Evolutionary conservation across 2,888 invertebrate species (phyloP).

Genomic region (Muschampia plurimacula): DNA sequence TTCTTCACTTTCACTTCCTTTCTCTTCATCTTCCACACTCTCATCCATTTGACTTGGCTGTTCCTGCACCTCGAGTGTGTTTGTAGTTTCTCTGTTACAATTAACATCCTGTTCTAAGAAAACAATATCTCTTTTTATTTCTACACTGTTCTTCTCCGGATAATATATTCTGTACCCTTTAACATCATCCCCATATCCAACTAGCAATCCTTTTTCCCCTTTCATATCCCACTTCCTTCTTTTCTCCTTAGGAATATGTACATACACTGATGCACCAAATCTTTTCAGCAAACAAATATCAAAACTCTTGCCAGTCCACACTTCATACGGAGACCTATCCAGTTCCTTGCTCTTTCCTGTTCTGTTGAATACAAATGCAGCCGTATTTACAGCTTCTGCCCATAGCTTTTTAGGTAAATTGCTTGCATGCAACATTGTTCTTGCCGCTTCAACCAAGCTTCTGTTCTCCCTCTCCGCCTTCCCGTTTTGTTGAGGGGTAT

Average conservation of each 20-base stretch:
- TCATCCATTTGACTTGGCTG: background rate
- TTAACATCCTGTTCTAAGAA: slow-evolving; percentile 15
- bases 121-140: slow-evolving; percentile 39
- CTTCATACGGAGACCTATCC: slow-evolving; percentile 42
- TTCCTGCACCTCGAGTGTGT: background rate
- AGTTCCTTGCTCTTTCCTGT: slow-evolving; percentile 40
- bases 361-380: slow-evolving; percentile 42
- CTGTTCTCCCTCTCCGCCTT: slow-evolving; percentile 24
- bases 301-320: slow-evolving; percentile 38
- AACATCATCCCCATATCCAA: slow-evolving; percentile 31
- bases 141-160: slow-evolving; percentile 30
- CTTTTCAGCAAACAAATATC: slow-evolving; percentile 9
- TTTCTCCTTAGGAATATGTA: slow-evolving; percentile 19
- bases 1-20: background rate
- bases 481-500: slow-evolving; percentile 45
- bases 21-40: background rate
- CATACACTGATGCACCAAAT: slow-evolving; percentile 23
- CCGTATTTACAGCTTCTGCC: slow-evolving; percentile 25
- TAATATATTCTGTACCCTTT: slow-evolving; percentile 42
- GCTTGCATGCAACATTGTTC: slow-evolving; percentile 14
- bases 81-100: background rate
- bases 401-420: slow-evolving; percentile 25
- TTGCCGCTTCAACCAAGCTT: slow-evolving; percentile 13
- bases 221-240: slow-evolving; percentile 36
- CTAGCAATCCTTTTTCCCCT: slow-evolving; percentile 32